These are phyloP conservation scores for Meteorus cinctellus DNA, from an alignment of 2,888 invertebrate species.

Conservation along the genomic window DNA sequence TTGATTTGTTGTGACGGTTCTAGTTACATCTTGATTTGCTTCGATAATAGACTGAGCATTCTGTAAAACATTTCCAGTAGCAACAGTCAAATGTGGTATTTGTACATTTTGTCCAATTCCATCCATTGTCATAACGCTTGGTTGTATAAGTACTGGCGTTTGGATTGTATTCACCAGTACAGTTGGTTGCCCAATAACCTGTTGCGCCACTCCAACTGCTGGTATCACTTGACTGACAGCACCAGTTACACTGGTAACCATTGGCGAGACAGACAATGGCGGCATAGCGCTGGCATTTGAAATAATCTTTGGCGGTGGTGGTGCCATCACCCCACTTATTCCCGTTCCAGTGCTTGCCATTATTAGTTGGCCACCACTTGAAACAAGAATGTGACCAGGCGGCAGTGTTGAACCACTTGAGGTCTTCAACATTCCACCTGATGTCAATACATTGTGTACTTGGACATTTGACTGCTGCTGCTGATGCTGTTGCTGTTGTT, in stretches of 20 bases:
- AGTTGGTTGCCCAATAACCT: constrained; percentile 84
- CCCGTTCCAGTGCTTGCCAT: constrained; percentile 78
- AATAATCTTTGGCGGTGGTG: constrained; percentile 76
- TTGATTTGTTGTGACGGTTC: constrained; percentile 61
- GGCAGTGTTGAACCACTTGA: constrained; percentile 74
- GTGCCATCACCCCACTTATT: constrained; percentile 77
- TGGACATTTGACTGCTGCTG: constrained; percentile 60
- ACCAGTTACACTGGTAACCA: constrained; percentile 80
- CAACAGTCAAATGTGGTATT: constrained; percentile 79
- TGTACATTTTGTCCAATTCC: constrained; percentile 82
- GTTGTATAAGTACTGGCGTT: constrained; percentile 86
- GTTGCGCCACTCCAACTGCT: constrained; percentile 78
- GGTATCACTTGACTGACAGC: constrained; percentile 81
- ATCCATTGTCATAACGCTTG: constrained; percentile 85
- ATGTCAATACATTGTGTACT: constrained; percentile 69
- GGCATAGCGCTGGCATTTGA: constrained; percentile 75
- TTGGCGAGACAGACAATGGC: constrained; percentile 78
- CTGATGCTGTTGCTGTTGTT: constrained; percentile 67
- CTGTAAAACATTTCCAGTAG: constrained; percentile 79
- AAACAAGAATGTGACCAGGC: constrained; percentile 84
- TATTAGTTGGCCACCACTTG: constrained; percentile 84
- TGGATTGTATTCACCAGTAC: constrained; percentile 88
- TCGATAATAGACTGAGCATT: constrained; percentile 75
- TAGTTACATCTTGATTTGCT: constrained; percentile 71
- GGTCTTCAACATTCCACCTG: constrained; percentile 73